phyloP scores from a whole-genome alignment of 2,113 vertebrate species.

The Myxocyprinus asiaticus region DNA sequence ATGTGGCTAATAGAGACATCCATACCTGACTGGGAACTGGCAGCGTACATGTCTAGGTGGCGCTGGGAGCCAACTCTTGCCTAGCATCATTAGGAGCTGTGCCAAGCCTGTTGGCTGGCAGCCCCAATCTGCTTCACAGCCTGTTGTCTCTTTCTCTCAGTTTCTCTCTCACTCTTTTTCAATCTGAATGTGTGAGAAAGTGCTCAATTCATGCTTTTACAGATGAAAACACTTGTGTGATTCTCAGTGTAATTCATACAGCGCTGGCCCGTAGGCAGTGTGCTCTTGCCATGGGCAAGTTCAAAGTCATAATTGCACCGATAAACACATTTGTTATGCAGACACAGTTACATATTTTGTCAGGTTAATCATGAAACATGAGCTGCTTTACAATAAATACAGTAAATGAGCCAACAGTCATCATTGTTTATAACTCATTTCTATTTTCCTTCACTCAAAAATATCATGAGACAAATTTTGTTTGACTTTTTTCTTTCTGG shows the following conservation, averaged over 20 bases:
- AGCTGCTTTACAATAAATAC: background rate
- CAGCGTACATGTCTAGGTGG: conserved; percentile 91
- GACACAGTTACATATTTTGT: background rate
- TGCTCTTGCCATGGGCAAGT: background rate
- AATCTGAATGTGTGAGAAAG: conserved; percentile 7
- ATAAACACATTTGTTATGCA: background rate
- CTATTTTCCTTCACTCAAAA: background rate
- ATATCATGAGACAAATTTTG: too few species aligned
- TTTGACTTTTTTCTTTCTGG: too few species aligned
- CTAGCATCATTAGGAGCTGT: conserved; percentile 93
- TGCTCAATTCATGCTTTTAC: conserved; percentile 17
- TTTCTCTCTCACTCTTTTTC: conserved; percentile 13
- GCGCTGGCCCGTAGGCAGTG: background rate
- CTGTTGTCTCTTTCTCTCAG: conserved; percentile 21
- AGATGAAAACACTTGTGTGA: conserved; percentile 15
- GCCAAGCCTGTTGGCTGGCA: conserved; percentile 90
- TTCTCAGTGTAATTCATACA: background rate
- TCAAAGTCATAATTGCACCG: background rate
- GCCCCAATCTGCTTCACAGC: conserved; percentile 60
- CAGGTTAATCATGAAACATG: background rate
- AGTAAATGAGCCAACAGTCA: background rate
- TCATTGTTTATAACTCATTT: background rate
- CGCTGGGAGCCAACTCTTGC: conserved; percentile 92
- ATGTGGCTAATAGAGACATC: conserved; percentile 95
- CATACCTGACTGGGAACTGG: conserved; percentile 97